Base-by-base conservation (phyloP, 2,888 invertebrate species). In the Acleris holmiana region DNA sequence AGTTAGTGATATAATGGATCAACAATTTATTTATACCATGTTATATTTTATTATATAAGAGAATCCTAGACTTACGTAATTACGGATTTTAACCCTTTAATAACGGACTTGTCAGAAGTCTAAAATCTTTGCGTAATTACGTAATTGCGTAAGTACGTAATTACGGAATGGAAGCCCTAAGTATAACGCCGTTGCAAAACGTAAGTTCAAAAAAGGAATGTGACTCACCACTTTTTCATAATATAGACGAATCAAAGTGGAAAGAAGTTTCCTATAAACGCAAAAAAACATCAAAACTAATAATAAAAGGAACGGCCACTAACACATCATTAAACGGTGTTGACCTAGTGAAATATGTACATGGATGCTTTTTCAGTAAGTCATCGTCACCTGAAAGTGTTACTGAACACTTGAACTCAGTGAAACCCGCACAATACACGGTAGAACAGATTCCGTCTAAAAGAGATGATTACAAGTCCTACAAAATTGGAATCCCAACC, bases 321-420 rank as follows among this genome's bases (percentile, higher is more conserved):
- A 53, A 53, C 13, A 53, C 53, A 8, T 35, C 17, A 8, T 18
- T 53, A 19, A 7, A 53, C 10, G 53, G 53, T 10, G 53, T 53
- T 5, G 35, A 13, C 8, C 2, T 8, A 3, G 0, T 19, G 1
- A 53, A 53, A 18, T 53, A 35, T 13, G 53, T 53, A 17, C 53
- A 35, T n/a, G 53, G 53, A 17, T 53, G 53, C n/a, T 53, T 53
- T 25, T 53, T 53, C 40, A 53, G 19, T 5, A 53, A 17, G 18
- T 35, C 6, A 7, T 53, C 53, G 18, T 35, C 53, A 35, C 18
- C 53, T 13, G 19, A 40, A 5, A 53, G 53, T 15, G 29, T 53
- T 4, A 19, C 13, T 1, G 10, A 17, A 2, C 53, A 53, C 17
- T 35, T 53, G 1, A 53, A 18, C 3, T 35, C 17, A 8, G 8